A percentile compares a stretch with the other conserved stretches of the same genome.
Conservation (phyloP, 2,888 invertebrate species). For the Lordiphosa fenestrarum region DNA sequence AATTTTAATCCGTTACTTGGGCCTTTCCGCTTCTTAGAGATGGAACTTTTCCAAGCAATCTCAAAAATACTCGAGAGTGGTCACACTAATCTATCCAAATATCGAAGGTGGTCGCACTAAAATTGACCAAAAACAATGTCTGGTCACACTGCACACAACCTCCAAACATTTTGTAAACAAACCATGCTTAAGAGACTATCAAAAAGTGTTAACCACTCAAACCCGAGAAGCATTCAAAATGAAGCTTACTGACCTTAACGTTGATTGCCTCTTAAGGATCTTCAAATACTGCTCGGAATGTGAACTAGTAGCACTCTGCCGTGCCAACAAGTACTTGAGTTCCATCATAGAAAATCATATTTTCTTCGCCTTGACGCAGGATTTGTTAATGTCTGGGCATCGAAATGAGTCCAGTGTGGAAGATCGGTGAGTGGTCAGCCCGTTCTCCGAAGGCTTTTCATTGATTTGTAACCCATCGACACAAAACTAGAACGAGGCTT, state of each 20-base stretch:
- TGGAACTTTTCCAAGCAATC: too few relatives aligned
- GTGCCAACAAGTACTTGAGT: slow-evolving; percentile 81
- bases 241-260: slow-evolving; percentile 70
- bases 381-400: slow-evolving; percentile 78
- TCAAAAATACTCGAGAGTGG: too few relatives aligned
- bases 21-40: too few relatives aligned
- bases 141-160: too few relatives aligned
- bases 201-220: background rate
- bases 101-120: too few relatives aligned
- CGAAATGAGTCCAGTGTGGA: slow-evolving; percentile 63
- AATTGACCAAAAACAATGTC: too few relatives aligned
- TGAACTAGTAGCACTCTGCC: slow-evolving; percentile 81
- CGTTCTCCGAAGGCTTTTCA: background rate
- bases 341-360: slow-evolving; percentile 80
- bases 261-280: slow-evolving; percentile 81
- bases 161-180: background rate
- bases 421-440: slow-evolving; percentile 48
- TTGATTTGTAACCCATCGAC: background rate
- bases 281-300: slow-evolving; percentile 81
- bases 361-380: slow-evolving; percentile 70
- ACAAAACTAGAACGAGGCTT: slow-evolving; percentile 72
- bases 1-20: too few relatives aligned
- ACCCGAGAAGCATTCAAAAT: slow-evolving; percentile 21
- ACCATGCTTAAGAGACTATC: background rate
- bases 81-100: too few relatives aligned